Base-by-base conservation (phyloP, 23 tunicate species). In the Ascidia mentula region DNA sequence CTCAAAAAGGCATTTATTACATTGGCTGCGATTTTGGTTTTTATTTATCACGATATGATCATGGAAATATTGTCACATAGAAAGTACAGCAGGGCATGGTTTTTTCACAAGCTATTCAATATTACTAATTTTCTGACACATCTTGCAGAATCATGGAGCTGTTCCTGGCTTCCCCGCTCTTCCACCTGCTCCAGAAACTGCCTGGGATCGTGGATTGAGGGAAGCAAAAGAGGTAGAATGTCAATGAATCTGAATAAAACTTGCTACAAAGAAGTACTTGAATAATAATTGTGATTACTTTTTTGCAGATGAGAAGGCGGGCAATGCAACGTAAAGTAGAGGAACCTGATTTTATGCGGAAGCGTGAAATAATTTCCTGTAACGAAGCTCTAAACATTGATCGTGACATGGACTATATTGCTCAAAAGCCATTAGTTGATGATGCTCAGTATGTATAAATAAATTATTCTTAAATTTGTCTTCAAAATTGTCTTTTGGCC, bases 191-290 rank as follows among this genome's bases (percentile, higher is more conserved):
- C 78, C 87, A 2, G 95, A 89, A 84, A 89, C 95, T 8, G 95
- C 95, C 37, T 89, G 95, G 95, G 95, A 89, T 40, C 79, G 84
- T 74, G 95, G 95, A 30, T 31, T 89, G 59, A 73, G 95, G 60
- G 88, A 89, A 59, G 95, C 95, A 13, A 89, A 89, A 78, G 95
- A 89, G 80, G 78, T 82, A 42, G 31, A 38, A 46, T 4, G 3
- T 17, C 32, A 24, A 5, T 53, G 65, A 20, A 15, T 42, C 15
- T 42, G 15, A 53, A 6, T 5, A 5, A 6, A 53, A 9, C 65
- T 53, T 6, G 65, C 24, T 6, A 1, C 1, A 5, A 9, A 3
- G 1, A 5, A 5, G 1, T 9, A 5, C 13, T 53, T 53, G 65
- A 6, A 53, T 6, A 9, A 53, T 5, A 53, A 53, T 53, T 5